Percentiles rank a stretch among this genome's conserved stretches.
Conservation (phyloP, 1,140 invertebrate genomes). For the Monomorium pharaonis region DNA sequence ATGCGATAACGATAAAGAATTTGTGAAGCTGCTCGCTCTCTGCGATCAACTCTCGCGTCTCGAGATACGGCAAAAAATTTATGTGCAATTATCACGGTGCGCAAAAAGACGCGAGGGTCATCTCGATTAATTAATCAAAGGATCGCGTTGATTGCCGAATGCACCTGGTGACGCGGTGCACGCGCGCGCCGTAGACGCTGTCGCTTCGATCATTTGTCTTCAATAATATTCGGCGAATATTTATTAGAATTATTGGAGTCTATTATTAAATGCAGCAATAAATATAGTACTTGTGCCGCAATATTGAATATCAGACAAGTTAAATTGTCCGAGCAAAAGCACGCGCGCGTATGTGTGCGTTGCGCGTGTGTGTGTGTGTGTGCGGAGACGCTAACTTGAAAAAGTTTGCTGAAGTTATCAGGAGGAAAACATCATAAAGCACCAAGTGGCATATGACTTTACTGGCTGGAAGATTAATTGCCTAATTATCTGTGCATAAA, state of each 20-base stretch:
- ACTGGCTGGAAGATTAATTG: slow-evolving; percentile 25
- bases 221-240: not conserved
- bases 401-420: not conserved
- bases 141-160: not conserved
- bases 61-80: not conserved
- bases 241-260: slow-evolving; percentile 1
- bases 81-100: not conserved
- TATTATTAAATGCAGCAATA: not conserved
- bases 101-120: not conserved
- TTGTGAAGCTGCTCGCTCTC: not conserved
- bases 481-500: slow-evolving; percentile 34
- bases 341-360: not conserved
- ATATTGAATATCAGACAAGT: not conserved
- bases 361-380: not conserved
- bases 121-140: slow-evolving; percentile 7
- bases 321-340: not conserved
- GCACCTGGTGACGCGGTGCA: not conserved
- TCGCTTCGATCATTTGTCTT: not conserved
- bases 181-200: not conserved
- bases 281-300: not conserved
- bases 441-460: slow-evolving; percentile 32
- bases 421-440: not conserved
- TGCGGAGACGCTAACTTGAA: not conserved
- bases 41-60: not conserved
- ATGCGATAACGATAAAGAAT: slow-evolving; percentile 1